Percentiles rank a stretch among this genome's conserved stretches.
phyloP scores from a whole-genome alignment of 2,888 invertebrate species.

The Noctua comes region DNA sequence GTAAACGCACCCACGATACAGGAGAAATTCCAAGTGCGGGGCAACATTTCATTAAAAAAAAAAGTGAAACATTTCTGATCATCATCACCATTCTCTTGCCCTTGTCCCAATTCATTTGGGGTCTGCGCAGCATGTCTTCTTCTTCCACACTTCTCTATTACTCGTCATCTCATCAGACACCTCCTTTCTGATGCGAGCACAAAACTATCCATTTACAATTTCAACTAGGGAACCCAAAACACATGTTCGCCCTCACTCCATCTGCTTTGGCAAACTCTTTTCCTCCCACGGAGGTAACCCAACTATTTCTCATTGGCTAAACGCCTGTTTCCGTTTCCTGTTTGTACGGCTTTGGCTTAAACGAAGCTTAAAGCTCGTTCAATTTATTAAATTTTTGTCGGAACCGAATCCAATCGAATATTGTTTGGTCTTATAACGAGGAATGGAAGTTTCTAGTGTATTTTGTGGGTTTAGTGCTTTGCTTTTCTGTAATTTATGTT shows the following conservation, averaged over 20 bases:
- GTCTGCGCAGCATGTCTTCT: no score
- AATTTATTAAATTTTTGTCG: slow-evolving; percentile 61
- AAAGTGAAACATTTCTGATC: no score
- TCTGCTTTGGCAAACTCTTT: slow-evolving; percentile 45
- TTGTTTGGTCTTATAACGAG: slow-evolving; percentile 17
- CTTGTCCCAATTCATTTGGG: no score
- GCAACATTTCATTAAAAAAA: no score
- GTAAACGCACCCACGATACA: no score
- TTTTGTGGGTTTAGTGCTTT: not conserved
- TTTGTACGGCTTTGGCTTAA: slow-evolving; percentile 60
- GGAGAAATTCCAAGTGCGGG: no score
- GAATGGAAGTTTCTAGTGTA: not conserved
- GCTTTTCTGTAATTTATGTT: not conserved
- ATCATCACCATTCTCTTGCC: no score
- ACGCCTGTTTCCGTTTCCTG: slow-evolving; percentile 62
- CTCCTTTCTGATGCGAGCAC: no score
- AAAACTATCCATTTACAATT: not conserved
- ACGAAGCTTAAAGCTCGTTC: slow-evolving; percentile 54
- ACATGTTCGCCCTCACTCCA: slow-evolving; percentile 25
- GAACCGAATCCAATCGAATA: slow-evolving; percentile 56
- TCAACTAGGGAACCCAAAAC: slow-evolving; percentile 38
- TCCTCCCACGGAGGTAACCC: slow-evolving; percentile 33
- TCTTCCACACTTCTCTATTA: no score
- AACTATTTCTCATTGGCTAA: slow-evolving; percentile 63
- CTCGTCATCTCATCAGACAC: no score